Evolutionary conservation across 2,888 invertebrate species (phyloP).

Genomic region (Diarsia mendica): DNA sequence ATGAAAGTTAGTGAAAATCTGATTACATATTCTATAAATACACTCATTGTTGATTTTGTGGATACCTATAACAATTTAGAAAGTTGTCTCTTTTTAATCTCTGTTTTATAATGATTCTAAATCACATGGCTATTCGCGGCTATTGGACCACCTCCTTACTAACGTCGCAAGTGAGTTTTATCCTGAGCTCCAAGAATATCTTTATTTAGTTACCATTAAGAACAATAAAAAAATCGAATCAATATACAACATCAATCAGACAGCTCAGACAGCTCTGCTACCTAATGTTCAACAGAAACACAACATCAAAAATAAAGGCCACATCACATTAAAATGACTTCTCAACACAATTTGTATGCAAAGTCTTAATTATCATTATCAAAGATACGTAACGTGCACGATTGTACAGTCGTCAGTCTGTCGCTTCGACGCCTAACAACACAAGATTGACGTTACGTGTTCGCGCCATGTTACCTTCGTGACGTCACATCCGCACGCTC

Average conservation of each 20-base stretch:
- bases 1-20: background rate
- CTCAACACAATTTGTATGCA: slow-evolving; percentile 19
- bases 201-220: no score
- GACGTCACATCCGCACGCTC: slow-evolving; percentile 65
- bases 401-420: slow-evolving; percentile 45
- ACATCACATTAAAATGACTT: slow-evolving; percentile 9
- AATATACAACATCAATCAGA: no score
- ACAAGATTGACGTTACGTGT: slow-evolving; percentile 69
- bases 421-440: slow-evolving; percentile 62
- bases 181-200: no score
- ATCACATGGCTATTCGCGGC: background rate
- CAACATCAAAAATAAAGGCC: background rate
- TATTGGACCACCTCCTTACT: background rate
- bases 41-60: background rate
- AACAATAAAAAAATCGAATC: background rate
- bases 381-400: background rate
- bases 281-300: background rate
- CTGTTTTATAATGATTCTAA: background rate
- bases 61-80: background rate
- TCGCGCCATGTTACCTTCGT: slow-evolving; percentile 62
- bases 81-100: background rate
- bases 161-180: no score
- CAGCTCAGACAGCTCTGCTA: background rate
- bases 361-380: slow-evolving; percentile 48
- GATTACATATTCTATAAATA: background rate